These are phyloP conservation scores for Hoplostethus mediterraneus DNA, from an alignment of 2,797 vertebrate species.

Conservation along the genomic window DNA sequence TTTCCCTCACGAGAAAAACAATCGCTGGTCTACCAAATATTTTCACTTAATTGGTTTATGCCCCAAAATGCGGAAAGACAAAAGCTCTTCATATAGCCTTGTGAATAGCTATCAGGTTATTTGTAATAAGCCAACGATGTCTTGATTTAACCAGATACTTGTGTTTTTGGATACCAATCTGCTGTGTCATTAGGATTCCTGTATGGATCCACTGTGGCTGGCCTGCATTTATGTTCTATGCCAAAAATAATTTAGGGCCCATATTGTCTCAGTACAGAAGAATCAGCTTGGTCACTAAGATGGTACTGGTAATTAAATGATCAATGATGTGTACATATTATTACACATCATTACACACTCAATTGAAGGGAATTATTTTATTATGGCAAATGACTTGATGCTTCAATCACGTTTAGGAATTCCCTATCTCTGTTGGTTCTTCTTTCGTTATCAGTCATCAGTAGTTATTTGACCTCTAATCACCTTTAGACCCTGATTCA, in stretches of 20 bases:
- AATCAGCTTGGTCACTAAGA: background rate
- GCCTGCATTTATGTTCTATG: background rate
- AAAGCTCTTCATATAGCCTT: background rate
- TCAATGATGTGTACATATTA: too few relatives aligned
- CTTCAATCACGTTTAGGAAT: background rate
- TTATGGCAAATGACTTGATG: background rate
- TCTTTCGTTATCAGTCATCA: background rate
- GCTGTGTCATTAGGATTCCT: slow-evolving; percentile 43
- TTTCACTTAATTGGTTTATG: background rate
- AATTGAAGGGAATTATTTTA: background rate
- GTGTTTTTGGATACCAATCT: background rate
- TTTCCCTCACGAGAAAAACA: slow-evolving; percentile 17
- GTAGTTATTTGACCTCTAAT: background rate
- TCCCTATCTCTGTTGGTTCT: background rate
- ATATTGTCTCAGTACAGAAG: background rate
- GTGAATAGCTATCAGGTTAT: slow-evolving; percentile 1
- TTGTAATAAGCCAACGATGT: background rate
- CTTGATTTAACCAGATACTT: background rate
- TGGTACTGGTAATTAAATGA: background rate
- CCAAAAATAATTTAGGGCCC: slow-evolving; percentile 8
- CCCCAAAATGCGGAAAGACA: background rate
- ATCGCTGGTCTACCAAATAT: slow-evolving; percentile 4
- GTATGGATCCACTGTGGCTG: background rate
- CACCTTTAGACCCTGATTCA: background rate
- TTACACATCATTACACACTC: background rate